phyloP scores from a whole-genome alignment of 2,797 vertebrate species.

The Xiphorhynchus erythropygius region DNA sequence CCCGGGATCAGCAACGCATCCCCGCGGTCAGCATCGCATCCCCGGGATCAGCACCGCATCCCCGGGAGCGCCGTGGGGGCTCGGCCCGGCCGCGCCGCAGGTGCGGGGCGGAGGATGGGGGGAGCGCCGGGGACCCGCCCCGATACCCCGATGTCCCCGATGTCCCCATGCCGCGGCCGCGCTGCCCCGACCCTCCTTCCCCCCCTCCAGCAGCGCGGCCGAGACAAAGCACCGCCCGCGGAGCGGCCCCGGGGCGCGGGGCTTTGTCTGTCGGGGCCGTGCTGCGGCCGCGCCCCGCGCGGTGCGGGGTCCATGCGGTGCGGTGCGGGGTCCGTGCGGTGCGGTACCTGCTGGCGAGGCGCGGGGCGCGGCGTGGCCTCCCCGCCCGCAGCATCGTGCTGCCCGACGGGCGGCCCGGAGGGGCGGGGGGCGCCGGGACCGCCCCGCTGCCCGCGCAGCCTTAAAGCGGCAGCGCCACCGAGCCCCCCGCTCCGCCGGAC shows the following conservation, averaged over 20 bases:
- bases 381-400: conserved; percentile 21
- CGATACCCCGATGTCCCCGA: neutral
- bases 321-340: neutral
- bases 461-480: conserved; percentile 48
- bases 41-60: too few relatives aligned
- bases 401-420: neutral
- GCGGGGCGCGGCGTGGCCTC: neutral
- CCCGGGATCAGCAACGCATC: too few relatives aligned
- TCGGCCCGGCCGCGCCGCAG: neutral
- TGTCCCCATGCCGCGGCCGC: neutral
- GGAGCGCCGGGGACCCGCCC: neutral
- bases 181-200: neutral
- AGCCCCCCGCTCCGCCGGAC: neutral
- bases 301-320: neutral
- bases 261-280: neutral
- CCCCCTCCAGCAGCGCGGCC: neutral
- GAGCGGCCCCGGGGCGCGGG: neutral
- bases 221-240: conserved; percentile 16
- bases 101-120: neutral
- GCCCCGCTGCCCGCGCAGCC: neutral
- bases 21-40: too few relatives aligned
- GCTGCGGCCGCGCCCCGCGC: neutral
- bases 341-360: conserved; percentile 1
- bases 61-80: neutral
- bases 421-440: neutral